These are phyloP conservation scores for Montipora capricornis DNA, from an alignment of 64 coral and sea anemone species.

Conservation along the genomic window DNA sequence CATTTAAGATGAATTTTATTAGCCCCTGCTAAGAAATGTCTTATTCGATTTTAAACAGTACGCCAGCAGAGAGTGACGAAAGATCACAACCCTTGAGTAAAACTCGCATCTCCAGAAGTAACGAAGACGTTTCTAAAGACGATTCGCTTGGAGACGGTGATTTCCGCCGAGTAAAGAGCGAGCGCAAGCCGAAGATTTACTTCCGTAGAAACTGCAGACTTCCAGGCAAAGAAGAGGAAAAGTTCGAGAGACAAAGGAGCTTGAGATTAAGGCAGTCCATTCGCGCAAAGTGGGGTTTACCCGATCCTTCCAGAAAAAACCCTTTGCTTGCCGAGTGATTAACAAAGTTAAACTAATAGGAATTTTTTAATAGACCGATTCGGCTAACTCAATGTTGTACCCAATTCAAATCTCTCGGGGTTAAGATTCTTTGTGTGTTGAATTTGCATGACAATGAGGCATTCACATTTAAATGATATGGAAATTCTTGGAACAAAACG, in stretches of 20 bases:
- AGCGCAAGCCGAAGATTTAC: constrained; percentile 62
- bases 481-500: too few species aligned
- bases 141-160: constrained; percentile 47
- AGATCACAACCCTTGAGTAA: not conserved
- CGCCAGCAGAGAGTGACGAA: not conserved
- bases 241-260: constrained; percentile 76
- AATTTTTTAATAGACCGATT: not conserved
- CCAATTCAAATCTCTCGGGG: too few species aligned
- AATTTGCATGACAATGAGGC: too few species aligned
- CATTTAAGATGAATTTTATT: too few species aligned
- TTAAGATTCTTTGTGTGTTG: too few species aligned
- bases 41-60: not conserved
- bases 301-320: constrained; percentile 33
- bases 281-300: constrained; percentile 69
- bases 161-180: constrained; percentile 82
- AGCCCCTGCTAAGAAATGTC: not conserved
- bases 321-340: constrained; percentile 1
- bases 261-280: constrained; percentile 83
- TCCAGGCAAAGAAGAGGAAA: constrained; percentile 83
- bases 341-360: not conserved
- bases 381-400: too few species aligned
- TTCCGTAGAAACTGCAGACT: constrained; percentile 85
- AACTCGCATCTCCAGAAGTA: constrained; percentile 43
- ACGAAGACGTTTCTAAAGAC: constrained; percentile 65
- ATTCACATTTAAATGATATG: too few species aligned